Evolutionary conservation across 1,140 invertebrate species (phyloP), one percentile per base, ranked within the genome.

Genomic region (Drosophila arawakana): DNA sequence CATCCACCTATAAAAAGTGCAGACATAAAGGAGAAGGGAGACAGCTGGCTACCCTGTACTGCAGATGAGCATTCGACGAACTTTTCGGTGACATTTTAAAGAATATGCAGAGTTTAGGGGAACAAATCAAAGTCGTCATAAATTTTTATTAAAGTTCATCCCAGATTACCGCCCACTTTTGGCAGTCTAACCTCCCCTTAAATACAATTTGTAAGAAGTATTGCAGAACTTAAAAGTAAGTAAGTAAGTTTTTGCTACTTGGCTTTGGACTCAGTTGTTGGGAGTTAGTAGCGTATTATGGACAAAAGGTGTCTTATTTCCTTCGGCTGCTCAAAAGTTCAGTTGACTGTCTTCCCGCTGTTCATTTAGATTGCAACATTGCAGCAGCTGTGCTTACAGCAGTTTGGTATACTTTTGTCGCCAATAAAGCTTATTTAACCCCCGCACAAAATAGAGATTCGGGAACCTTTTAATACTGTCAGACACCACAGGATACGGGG

Each of bases 321-420:
- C 46, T 59, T 35, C 25, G 34, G 35, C 41, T 58, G 39, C 25
- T 57, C 68, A 55, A 30, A 7, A 55, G 25, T 49, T 49, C 37
- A 41, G 37, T 41, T 57, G 1, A 18, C 9, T 11, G 18, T 35
- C 0, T 18, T 18, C 15, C 10, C 5, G 41, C 30, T 35, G 11
- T 43, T 65, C 39, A 3, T 55, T 58, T 30, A 47, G n/a, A 68
- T 39, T 67, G 70, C 55, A 68, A 37, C 54, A 52, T 15, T 73
- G 55, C 63, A 73, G 10, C 63, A 73, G 54, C 70, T 67, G 70
- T 41, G 41, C 8, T 63, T 37, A 57, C 18, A 59, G 13, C 15
- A 43, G 39, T 39, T 44, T 21, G 35, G 5, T 37, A 50, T 13
- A 35, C 2, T 6, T 44, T 47, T 25, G 50, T 37, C 50, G 13